Conservation (phyloP, 1,140 invertebrate genomes). For the Mercenaria mercenaria region DNA sequence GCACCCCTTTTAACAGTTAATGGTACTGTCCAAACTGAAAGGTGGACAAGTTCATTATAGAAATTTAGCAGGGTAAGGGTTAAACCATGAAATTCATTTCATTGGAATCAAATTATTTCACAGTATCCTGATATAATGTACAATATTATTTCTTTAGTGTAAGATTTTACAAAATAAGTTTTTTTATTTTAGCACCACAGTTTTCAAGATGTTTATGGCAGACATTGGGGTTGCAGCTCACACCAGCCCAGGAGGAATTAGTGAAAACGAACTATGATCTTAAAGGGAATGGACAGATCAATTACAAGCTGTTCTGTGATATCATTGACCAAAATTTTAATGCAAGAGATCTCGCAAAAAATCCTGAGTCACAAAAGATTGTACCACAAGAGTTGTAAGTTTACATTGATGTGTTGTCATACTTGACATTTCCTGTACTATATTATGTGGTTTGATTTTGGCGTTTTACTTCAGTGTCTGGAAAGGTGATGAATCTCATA, state of each 20-base stretch:
- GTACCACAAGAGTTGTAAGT: conserved; percentile 83
- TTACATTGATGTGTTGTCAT: no score
- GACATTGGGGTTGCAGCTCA: conserved; percentile 82
- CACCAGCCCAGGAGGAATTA: conserved; percentile 78
- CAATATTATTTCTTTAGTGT: no score
- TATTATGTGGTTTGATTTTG: background rate
- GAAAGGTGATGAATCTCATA: no score
- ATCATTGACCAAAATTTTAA: conserved; percentile 83
- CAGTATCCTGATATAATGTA: no score
- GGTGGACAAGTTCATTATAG: no score
- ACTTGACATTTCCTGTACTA: background rate
- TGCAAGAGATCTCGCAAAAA: conserved; percentile 74
- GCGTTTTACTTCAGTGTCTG: no score
- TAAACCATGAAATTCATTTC: no score
- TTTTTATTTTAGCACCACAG: conserved; percentile 78
- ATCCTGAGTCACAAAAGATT: conserved; percentile 80
- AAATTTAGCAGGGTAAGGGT: no score
- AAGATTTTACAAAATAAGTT: background rate
- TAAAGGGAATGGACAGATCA: conserved; percentile 81
- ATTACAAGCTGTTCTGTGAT: conserved; percentile 84
- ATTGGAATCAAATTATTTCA: no score
- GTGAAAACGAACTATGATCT: conserved; percentile 82
- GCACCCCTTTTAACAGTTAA: no score
- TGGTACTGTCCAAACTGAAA: no score
- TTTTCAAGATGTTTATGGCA: conserved; percentile 85